These are phyloP conservation scores for Oncorhynchus keta DNA, from an alignment of 2,113 vertebrate species.

Conservation along the genomic window DNA sequence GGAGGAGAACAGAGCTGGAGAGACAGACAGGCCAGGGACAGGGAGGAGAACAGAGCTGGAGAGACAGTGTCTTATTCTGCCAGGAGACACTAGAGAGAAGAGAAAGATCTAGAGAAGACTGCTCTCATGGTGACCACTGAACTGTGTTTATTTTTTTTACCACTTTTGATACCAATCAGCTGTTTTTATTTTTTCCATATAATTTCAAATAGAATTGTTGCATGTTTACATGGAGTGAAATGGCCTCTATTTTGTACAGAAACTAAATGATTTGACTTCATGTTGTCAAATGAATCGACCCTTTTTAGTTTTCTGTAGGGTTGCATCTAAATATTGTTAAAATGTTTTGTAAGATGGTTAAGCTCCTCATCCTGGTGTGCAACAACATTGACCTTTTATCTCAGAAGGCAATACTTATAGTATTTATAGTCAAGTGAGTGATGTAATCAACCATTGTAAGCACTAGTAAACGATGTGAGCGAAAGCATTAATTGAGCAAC, in stretches of 20 bases:
- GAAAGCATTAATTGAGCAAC: background rate
- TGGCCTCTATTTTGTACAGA: too few relatives aligned
- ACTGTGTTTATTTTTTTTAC: background rate
- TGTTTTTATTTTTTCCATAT: background rate
- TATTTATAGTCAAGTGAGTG: background rate
- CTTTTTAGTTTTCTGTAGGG: too few relatives aligned
- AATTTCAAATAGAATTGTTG: too few relatives aligned
- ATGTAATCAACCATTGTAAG: background rate
- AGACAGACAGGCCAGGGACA: background rate
- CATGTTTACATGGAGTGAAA: too few relatives aligned
- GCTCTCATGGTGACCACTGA: background rate
- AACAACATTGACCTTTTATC: too few relatives aligned
- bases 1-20: too few relatives aligned
- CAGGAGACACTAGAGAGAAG: background rate
- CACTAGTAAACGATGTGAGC: background rate
- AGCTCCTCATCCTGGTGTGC: too few relatives aligned
- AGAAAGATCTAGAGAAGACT: background rate
- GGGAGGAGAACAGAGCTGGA: too few relatives aligned
- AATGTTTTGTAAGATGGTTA: background rate
- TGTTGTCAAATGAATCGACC: too few relatives aligned
- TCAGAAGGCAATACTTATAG: background rate
- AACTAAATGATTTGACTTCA: too few relatives aligned
- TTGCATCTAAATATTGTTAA: background rate
- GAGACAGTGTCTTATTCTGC: background rate
- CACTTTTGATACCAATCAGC: background rate